Conservation (phyloP, 64 coral and sea anemone genomes). For the Porites australiensis region DNA sequence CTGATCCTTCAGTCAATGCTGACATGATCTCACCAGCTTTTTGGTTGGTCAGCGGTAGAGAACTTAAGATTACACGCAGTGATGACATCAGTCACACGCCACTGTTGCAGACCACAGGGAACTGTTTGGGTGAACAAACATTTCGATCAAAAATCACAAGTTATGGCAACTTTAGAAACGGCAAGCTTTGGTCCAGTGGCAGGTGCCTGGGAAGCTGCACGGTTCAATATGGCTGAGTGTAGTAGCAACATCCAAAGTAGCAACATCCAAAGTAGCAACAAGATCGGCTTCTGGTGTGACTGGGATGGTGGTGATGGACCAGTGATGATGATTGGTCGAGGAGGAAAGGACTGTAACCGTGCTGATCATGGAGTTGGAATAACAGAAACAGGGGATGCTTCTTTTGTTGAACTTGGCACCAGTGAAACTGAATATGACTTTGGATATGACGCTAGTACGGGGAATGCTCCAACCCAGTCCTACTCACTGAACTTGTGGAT, state of each 20-base stretch:
- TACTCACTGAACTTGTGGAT: constrained; percentile 40
- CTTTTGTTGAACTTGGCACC: neutral
- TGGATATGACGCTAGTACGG: neutral
- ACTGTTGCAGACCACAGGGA: neutral
- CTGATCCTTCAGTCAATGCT: neutral
- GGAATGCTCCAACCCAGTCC: neutral
- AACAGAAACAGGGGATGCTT: neutral
- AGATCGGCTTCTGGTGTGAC: constrained; percentile 53
- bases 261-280: constrained; percentile 30
- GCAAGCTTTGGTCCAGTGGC: neutral
- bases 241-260: constrained; percentile 18
- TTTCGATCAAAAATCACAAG: constrained; percentile 29
- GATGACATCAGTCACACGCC: constrained; percentile 32
- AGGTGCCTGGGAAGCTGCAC: constrained; percentile 18
- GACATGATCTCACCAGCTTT: constrained; percentile 2
- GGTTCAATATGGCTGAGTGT: neutral
- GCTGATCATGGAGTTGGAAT: constrained; percentile 29
- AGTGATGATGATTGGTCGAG: constrained; percentile 61
- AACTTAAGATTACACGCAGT: constrained; percentile 23
- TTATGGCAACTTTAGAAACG: constrained; percentile 31
- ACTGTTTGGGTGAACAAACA: neutral
- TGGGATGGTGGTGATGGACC: constrained; percentile 4
- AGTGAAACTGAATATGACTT: constrained; percentile 19
- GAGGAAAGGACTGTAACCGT: neutral
- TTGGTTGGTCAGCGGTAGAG: neutral